phyloP scores from a whole-genome alignment of 2,888 invertebrate genomes.

The Amiota mariae region DNA sequence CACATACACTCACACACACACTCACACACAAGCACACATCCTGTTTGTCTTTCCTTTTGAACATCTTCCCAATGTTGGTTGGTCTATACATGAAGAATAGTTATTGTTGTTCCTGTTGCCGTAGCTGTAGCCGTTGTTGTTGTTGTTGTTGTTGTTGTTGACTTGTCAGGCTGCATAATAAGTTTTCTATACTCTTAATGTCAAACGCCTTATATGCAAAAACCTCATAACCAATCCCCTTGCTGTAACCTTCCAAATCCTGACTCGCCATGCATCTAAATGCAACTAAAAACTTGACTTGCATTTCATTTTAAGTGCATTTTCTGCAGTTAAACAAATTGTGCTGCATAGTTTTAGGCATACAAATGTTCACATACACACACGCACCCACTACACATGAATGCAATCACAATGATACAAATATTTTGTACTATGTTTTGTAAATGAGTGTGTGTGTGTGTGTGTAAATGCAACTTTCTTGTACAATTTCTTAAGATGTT shows the following conservation, averaged over 20 bases:
- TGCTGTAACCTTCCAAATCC: neutral
- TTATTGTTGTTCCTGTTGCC: constrained; percentile 23
- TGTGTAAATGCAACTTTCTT: constrained; percentile 19
- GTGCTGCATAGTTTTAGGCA: constrained; percentile 60
- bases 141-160: constrained; percentile 49
- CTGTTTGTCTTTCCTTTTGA: neutral
- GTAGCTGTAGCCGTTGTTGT: constrained; percentile 36
- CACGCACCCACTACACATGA: constrained; percentile 35
- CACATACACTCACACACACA: constrained; percentile 13
- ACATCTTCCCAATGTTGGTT: neutral
- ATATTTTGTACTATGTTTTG: neutral
- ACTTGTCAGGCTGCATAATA: constrained; percentile 64
- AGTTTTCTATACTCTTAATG: constrained; percentile 65
- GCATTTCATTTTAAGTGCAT: constrained; percentile 31
- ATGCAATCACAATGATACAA: neutral
- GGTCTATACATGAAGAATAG: neutral
- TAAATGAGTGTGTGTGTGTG: neutral
- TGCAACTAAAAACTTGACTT: constrained; percentile 15
- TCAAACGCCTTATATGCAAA: constrained; percentile 45
- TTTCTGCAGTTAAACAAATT: constrained; percentile 32
- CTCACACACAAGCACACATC: constrained; percentile 5
- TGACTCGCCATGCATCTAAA: neutral
- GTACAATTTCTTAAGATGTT: constrained; percentile 29
- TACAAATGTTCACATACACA: constrained; percentile 18
- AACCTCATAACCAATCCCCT: neutral